These are phyloP conservation scores for Dendrocopos noguchii DNA, from an alignment of 2,113 vertebrate genomes.

Conservation along the genomic window DNA sequence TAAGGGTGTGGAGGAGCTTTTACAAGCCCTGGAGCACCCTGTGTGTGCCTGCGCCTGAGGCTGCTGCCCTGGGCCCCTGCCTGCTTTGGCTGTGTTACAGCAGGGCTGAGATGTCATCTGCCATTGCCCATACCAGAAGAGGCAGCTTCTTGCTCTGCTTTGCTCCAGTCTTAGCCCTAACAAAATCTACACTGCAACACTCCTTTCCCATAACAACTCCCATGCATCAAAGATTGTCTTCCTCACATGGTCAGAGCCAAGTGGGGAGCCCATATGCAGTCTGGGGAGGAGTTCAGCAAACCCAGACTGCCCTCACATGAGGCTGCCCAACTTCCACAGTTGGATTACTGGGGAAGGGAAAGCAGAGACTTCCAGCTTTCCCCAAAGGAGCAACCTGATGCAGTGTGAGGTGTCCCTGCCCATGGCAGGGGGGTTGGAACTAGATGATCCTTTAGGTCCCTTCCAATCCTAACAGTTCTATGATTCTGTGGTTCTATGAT, in stretches of 20 bases:
- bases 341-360: background rate
- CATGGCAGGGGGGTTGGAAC: too few species aligned
- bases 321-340: background rate
- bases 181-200: background rate
- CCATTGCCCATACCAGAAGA: background rate
- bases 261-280: background rate
- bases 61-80: background rate
- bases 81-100: background rate
- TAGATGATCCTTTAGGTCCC: too few species aligned
- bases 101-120: background rate
- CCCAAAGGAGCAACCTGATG: too few species aligned
- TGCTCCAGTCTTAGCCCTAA: background rate
- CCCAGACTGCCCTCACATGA: background rate
- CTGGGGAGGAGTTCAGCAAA: background rate
- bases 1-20: background rate
- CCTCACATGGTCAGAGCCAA: background rate
- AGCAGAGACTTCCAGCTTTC: background rate
- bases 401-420: too few species aligned
- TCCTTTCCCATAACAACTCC: background rate
- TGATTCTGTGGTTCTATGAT: too few species aligned
- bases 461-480: too few species aligned
- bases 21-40: background rate
- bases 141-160: background rate
- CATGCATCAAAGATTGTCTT: background rate
- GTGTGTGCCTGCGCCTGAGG: background rate